Conservation (phyloP, 1,140 invertebrate genomes). For the Belonocnema kinseyi region DNA sequence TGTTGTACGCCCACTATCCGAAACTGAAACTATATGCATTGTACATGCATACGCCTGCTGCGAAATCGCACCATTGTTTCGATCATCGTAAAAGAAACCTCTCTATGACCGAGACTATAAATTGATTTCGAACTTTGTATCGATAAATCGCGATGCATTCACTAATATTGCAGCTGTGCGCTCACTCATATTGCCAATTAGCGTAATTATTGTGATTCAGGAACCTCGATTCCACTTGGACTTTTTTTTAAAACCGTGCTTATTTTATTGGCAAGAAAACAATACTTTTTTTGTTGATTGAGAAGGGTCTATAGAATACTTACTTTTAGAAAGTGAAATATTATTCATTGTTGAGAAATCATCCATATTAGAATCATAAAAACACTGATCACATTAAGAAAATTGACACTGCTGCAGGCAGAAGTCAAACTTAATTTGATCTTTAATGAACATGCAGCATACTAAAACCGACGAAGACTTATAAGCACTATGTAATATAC, state of each 20-base stretch:
- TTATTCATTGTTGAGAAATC: too few relatives aligned
- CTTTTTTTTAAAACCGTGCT: background rate
- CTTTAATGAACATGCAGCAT: too few relatives aligned
- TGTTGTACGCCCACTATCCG: background rate
- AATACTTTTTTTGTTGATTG: background rate
- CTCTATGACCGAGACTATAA: background rate
- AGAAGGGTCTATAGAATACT: too few relatives aligned
- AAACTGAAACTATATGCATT: conserved; percentile 4
- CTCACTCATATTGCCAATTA: conserved; percentile 15
- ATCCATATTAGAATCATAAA: too few relatives aligned
- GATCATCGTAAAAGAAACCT: background rate
- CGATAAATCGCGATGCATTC: conserved; percentile 9
- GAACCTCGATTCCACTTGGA: background rate
- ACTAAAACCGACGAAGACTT: too few relatives aligned
- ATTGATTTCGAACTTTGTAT: conserved; percentile 6
- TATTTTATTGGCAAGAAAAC: background rate
- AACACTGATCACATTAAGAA: too few relatives aligned
- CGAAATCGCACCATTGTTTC: conserved; percentile 30
- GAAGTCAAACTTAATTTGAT: too few relatives aligned
- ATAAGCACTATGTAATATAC: too few relatives aligned
- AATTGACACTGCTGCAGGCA: too few relatives aligned
- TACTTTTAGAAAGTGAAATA: too few relatives aligned
- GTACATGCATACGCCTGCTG: background rate
- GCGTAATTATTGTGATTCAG: conserved; percentile 4
- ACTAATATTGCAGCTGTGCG: background rate